Conservation (phyloP, 2,113 vertebrate species). For the Hyperopisus bebe region DNA sequence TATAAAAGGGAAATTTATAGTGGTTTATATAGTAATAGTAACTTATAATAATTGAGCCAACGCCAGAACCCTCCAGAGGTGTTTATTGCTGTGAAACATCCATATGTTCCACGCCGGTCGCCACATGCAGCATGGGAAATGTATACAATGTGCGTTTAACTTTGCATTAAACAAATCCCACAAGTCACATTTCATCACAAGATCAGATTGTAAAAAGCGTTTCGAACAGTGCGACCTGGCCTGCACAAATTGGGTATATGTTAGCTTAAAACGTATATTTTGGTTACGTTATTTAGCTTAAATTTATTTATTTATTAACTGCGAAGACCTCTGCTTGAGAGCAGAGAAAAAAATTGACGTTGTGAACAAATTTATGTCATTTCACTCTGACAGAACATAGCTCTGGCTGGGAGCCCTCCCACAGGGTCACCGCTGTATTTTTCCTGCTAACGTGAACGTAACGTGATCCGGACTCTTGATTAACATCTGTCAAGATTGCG, state of each 20-base stretch:
- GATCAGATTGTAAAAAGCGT: neutral
- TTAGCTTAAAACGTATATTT: neutral
- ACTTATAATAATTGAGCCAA: neutral
- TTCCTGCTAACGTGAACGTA: neutral
- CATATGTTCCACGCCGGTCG: neutral
- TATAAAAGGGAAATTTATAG: neutral
- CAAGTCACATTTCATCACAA: neutral
- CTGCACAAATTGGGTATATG: neutral
- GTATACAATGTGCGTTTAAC: neutral
- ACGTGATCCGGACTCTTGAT: neutral
- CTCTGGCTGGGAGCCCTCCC: neutral
- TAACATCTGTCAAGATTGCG: neutral
- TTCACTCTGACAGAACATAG: neutral
- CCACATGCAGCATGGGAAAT: neutral
- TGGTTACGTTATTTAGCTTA: neutral
- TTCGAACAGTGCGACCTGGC: neutral
- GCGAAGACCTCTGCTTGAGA: neutral
- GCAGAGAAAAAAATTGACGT: neutral
- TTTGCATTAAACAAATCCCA: neutral
- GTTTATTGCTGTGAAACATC: neutral
- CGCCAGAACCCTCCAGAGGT: neutral
- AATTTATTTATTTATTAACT: slow-evolving; percentile 1
- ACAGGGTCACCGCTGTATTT: neutral
- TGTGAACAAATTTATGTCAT: slow-evolving; percentile 5
- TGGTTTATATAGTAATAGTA: neutral